Evolutionary conservation across 2,113 vertebrate species (phyloP), one percentile per base, ranked within the genome.

Genomic region (Bambusicola thoracicus): DNA sequence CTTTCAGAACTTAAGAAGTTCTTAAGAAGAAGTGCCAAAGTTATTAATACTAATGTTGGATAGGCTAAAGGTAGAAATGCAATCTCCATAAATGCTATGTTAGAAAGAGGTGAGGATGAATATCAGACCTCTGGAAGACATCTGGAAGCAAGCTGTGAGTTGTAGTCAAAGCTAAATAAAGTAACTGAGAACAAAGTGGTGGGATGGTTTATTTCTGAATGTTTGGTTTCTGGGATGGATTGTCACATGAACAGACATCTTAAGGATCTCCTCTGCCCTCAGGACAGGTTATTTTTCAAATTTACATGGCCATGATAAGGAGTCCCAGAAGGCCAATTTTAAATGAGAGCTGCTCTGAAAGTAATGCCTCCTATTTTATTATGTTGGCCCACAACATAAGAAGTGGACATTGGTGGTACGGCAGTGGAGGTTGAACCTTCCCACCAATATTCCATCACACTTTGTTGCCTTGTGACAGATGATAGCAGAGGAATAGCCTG

Each of bases 101-200:
- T 80, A 63, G 36, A 77, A 94, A 44, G 5, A 85, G 63, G 21
- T 30, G 76, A 67, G 69, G 22, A 85, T 0, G 2, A 82, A 87
- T 82, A 82, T 24, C 27, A 53, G 36, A 85, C 67, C 18, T 92
- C 76, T 66, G 55, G 59, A 93, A 90, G 91, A 77, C 65, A 87
- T 46, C 30, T 85, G 68, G 66, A 89, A 87, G 49, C 40, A 66
- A 73, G 9, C 3, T 62, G 21, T 62, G 53, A 87, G 14, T 66
- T 91, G 58, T 21, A 36, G 40, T 81, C 58, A 79, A 87, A 87
- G 49, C 1, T 74, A 67, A 82, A 63, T 77, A 41, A 93, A 85
- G 38, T 46, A 85, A 87, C 87, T 38, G 17, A 87, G 49, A 66
- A 87, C 80, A 68, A 90, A 67, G 29, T 41, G 18, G 13, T 83